A percentile compares a stretch with the other conserved stretches of the same genome.
These are phyloP conservation scores for Arctopsyche grandis DNA, from an alignment of 1,140 invertebrate species.

Conservation along the genomic window DNA sequence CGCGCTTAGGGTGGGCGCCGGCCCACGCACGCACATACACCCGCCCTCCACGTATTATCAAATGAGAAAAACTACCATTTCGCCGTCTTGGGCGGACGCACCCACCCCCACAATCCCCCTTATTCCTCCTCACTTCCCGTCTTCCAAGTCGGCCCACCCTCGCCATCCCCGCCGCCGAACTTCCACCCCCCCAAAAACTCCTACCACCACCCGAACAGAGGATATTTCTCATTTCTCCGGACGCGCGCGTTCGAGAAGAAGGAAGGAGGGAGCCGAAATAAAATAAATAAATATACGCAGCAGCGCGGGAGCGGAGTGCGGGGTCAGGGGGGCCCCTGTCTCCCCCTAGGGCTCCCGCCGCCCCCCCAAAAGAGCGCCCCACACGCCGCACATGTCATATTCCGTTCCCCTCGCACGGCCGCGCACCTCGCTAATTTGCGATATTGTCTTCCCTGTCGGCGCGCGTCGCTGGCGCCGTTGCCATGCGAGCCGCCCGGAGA, in stretches of 20 bases:
- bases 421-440: constrained; percentile 46
- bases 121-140: not conserved
- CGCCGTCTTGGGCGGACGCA: constrained; percentile 46
- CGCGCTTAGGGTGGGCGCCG: not conserved
- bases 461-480: constrained; percentile 40
- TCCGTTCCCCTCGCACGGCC: constrained; percentile 51
- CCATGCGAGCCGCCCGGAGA: constrained; percentile 49
- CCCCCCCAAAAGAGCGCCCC: not conserved
- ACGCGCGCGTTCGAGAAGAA: constrained; percentile 29
- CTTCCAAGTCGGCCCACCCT: not conserved
- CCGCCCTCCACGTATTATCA: constrained; percentile 45
- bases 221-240: constrained; percentile 44
- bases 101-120: not conserved
- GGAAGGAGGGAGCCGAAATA: constrained; percentile 29
- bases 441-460: constrained; percentile 41
- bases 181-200: not conserved
- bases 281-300: constrained; percentile 46
- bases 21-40: constrained; percentile 34
- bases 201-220: constrained; percentile 1
- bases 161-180: not conserved
- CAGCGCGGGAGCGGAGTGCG: not conserved
- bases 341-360: not conserved
- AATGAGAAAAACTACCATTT: constrained; percentile 54
- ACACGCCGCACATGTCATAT: constrained; percentile 53
- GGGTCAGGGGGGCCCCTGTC: not conserved